Conservation (phyloP, 2,797 vertebrate genomes). For the Lithobates sylvaticus region DNA sequence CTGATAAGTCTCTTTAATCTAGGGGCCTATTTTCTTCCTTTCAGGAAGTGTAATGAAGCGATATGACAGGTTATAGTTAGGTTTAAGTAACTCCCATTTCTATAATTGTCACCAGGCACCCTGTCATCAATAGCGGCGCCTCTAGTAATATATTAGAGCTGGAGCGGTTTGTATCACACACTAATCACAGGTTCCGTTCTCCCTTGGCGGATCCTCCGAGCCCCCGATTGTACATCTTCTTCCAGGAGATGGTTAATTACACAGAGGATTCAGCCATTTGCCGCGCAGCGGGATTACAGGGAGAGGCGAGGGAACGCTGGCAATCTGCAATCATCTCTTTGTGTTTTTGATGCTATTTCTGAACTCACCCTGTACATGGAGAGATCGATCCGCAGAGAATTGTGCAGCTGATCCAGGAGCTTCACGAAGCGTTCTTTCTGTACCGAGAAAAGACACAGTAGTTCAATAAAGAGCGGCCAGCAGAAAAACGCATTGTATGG, state of each 20-base stretch:
- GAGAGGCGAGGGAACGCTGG: background rate
- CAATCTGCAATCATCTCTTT: constrained; percentile 27
- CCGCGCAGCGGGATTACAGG: background rate
- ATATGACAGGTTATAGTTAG: background rate
- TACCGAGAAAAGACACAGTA: background rate
- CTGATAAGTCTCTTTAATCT: too few species aligned
- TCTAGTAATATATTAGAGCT: background rate
- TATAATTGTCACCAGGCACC: background rate
- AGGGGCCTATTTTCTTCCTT: too few species aligned
- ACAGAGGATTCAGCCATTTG: background rate
- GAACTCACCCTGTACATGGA: constrained; percentile 93
- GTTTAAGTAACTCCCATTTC: background rate
- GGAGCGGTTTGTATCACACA: background rate
- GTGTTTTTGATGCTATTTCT: background rate
- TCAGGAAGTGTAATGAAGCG: background rate
- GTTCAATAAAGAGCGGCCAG: background rate
- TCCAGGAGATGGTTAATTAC: constrained; percentile 24
- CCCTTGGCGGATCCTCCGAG: too few species aligned
- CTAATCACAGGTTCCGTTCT: constrained; percentile 15
- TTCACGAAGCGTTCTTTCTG: constrained; percentile 99
- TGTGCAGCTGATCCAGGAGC: constrained; percentile 96
- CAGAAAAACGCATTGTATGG: background rate
- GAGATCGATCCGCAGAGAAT: constrained; percentile 96
- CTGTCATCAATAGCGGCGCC: background rate
- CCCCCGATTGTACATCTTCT: background rate